A percentile compares a stretch with the other conserved stretches of the same genome.
Evolutionary conservation across 2,113 vertebrate genomes (phyloP).

Genomic region (Atlantisia rogersi): DNA sequence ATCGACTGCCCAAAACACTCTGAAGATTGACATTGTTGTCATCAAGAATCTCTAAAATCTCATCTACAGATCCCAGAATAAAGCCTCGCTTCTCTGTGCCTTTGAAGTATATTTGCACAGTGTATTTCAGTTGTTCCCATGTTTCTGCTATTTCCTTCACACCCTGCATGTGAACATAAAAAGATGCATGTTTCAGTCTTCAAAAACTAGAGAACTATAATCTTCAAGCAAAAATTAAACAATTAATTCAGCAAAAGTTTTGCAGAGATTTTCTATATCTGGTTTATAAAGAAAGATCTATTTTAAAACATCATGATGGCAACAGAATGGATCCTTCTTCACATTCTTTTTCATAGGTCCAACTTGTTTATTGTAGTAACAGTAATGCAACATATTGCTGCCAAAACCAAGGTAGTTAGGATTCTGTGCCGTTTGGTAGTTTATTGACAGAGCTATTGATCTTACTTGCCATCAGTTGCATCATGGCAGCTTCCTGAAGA

Average conservation of each 20-base stretch:
- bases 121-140: conserved; percentile 93
- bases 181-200: background rate
- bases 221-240: background rate
- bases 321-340: background rate
- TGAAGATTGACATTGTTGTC: conserved; percentile 92
- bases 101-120: conserved; percentile 85
- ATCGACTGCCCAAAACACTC: conserved; percentile 90
- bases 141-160: conserved; percentile 90
- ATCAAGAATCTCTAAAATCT: conserved; percentile 88
- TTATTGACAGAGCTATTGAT: background rate
- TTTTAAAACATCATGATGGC: background rate
- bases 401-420: background rate
- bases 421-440: background rate
- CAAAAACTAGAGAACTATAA: background rate
- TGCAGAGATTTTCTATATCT: background rate
- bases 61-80: conserved; percentile 87
- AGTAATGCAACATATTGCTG: background rate
- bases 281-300: background rate
- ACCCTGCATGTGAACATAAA: conserved; percentile 72
- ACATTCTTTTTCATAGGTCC: background rate
- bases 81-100: conserved; percentile 86
- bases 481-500: background rate
- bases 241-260: background rate
- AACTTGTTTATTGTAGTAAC: background rate
- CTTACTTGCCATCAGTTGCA: background rate